Conservation (phyloP, 2,888 invertebrate species). For the Agrochola litura region DNA sequence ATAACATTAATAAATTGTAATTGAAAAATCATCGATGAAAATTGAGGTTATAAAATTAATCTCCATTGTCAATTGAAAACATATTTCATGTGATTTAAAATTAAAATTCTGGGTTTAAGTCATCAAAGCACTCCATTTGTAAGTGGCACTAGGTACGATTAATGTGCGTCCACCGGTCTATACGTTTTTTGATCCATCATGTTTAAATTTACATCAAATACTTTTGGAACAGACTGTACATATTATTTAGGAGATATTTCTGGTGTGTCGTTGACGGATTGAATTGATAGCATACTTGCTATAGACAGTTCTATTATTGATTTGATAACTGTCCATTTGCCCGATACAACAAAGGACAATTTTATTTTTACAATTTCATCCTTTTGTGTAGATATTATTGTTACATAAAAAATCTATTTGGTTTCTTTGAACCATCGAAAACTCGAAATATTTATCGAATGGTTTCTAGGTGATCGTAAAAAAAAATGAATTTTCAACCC, state of each 20-base stretch:
- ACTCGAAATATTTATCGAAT: background rate
- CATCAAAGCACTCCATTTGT: background rate
- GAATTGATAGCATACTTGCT: conserved; percentile 29
- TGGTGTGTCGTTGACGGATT: background rate
- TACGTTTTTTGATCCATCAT: background rate
- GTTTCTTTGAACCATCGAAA: background rate
- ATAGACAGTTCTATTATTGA: conserved; percentile 35
- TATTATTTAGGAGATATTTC: background rate
- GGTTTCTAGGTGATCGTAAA: background rate
- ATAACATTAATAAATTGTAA: background rate
- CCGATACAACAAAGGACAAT: conserved; percentile 7
- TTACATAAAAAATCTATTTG: conserved; percentile 12
- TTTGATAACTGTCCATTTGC: conserved; percentile 23
- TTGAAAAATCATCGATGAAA: background rate
- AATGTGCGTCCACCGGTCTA: background rate
- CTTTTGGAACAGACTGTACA: background rate
- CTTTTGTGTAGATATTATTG: conserved; percentile 1
- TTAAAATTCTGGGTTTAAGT: background rate
- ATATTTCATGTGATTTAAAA: background rate
- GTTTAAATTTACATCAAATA: background rate
- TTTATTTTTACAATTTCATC: conserved; percentile 17
- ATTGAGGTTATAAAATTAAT: background rate
- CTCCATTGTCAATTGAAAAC: background rate
- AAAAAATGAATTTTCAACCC: background rate
- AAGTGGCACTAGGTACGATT: background rate